Conservation (phyloP, 2,113 vertebrate genomes). For the Amphilophus citrinellus region DNA sequence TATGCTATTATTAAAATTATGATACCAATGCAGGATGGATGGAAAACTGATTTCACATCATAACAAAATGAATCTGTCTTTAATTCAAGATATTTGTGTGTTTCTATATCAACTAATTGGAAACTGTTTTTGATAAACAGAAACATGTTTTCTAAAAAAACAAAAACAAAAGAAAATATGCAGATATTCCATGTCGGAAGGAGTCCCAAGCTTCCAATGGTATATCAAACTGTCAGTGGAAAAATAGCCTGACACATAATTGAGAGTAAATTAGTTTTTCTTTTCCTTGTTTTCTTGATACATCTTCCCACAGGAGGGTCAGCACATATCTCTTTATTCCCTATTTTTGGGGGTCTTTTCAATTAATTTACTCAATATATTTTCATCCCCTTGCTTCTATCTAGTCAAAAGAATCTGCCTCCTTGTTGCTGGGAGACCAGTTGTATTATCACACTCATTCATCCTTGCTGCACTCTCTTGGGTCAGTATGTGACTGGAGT, state of each 20-base stretch:
- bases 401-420: constrained; percentile 62
- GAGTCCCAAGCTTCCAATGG: constrained; percentile 38
- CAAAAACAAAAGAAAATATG: constrained; percentile 11
- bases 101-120: constrained; percentile 5
- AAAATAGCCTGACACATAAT: constrained; percentile 72
- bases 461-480: constrained; percentile 64
- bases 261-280: constrained; percentile 73
- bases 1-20: not conserved
- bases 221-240: constrained; percentile 47
- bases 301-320: constrained; percentile 50
- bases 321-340: constrained; percentile 47
- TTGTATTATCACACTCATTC: constrained; percentile 68
- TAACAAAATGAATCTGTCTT: not conserved
- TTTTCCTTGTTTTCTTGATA: constrained; percentile 51
- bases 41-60: not conserved
- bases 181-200: constrained; percentile 29
- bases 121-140: not conserved
- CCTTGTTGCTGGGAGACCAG: constrained; percentile 64
- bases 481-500: constrained; percentile 60
- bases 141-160: constrained; percentile 14
- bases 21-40: not conserved
- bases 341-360: constrained; percentile 65
- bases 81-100: not conserved
- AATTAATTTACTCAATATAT: constrained; percentile 79
- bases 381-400: constrained; percentile 69